Evolutionary conservation across 2,888 invertebrate species (phyloP), one percentile per base, ranked within the genome.

Genomic region (Tanypteryx hageni): DNA sequence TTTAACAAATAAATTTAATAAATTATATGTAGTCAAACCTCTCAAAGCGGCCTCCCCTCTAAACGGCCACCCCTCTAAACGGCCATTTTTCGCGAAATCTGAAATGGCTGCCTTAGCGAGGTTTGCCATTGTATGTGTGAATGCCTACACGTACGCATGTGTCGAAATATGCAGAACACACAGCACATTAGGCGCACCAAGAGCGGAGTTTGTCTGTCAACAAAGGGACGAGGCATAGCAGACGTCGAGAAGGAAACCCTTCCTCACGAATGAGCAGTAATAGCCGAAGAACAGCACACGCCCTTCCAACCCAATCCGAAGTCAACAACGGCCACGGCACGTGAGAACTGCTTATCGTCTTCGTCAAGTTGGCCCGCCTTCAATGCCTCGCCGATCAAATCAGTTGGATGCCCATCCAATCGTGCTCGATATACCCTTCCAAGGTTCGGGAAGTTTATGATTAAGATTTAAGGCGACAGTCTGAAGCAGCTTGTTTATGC

Each of bases 201-300:
- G 22, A n/a, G 76, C 22, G 76, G n/a, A 27, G n/a, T 76, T 2
- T 22, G n/a, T 76, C 76, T n/a, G n/a, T 76, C 76, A 3, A 22
- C 10, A 10, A 76, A n/a, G 27, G 27, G n/a, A 10, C 0, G 10
- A n/a, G 22, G 8, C 64, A 76, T n/a, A 76, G n/a, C n/a, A 22
- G n/a, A 76, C 18, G n/a, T 11, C n/a, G 76, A 16, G 61, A 18
- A 61, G 61, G 5, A 76, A 76, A n/a, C 76, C 76, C 76, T 76
- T 76, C 76, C 76, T 76, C 76, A 76, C 76, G 76, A 76, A 27
- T 76, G 76, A 76, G 22, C 76, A 76, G 9, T 27, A 22, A 76
- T 27, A 44, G 44, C 44, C 44, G 3, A 44, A 44, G 44, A 76
- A 76, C 22, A 27, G 76, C n/a, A 76, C 76, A 76, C 76, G 76